Evolutionary conservation across 2,888 invertebrate genomes (phyloP), one percentile per base, ranked within the genome.

Genomic region (Macrophya alboannulata): DNA sequence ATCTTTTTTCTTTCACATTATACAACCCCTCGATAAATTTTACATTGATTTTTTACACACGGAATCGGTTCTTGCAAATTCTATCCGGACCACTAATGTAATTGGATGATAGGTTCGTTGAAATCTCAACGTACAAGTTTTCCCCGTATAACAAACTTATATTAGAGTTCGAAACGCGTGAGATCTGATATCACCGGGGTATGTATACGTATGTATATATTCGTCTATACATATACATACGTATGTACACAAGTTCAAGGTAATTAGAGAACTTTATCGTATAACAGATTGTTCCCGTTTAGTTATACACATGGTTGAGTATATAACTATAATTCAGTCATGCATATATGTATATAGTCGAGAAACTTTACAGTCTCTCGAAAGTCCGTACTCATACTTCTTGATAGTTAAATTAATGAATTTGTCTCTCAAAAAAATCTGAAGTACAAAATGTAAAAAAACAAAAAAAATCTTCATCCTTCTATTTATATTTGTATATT

Each of bases 201-300:
- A 25, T 10, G 9, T 25, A 25, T 62, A 62, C 8, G 6, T 48
- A 48, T 0, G 2, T 51, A 6, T 17, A n/a, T 31, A 31, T 31
- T 31, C 31, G 31, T 31, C 31, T 31, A 31, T 3, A 31, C 31
- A 31, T 31, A 31, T 31, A 31, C 31, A 31, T 31, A 31, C 31
- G 31, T 31, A 31, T 3, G 3, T 31, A 31, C 48, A 43, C 51
- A 77, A 77, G 77, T 77, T 77, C 55, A 31, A 77, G n/a, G 31
- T 51, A 77, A 77, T 77, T 77, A 55, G 77, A 51, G 25, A 77
- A 77, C 77, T 77, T 55, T 55, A 9, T 55, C 45, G 21, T 31
- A 55, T 77, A 77, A 55, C 77, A 77, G 77, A 77, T 77, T 77
- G 77, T 77, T 77, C 77, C 25, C 17, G 55, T 77, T 71, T 55